phyloP scores from a whole-genome alignment of 2,797 vertebrate species.

The Brachyalestes nurse region DNA sequence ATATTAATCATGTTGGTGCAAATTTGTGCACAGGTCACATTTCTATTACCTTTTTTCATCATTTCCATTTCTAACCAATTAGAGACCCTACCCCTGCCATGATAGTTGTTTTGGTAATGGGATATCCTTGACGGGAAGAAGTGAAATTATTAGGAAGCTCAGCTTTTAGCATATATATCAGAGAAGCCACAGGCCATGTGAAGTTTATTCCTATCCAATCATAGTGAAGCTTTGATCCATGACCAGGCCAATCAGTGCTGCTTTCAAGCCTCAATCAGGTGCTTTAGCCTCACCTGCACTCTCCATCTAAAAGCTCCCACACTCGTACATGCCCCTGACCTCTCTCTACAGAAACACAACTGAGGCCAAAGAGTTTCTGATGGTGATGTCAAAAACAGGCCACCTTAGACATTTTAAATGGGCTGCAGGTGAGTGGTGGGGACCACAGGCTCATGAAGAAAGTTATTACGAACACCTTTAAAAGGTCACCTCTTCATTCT shows the following conservation, averaged over 20 bases:
- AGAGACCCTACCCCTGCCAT: slow-evolving; percentile 38
- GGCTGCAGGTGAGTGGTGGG: slow-evolving; percentile 19
- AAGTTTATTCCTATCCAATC: slow-evolving; percentile 72
- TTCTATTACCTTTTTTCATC: slow-evolving; percentile 22
- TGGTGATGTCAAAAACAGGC: slow-evolving; percentile 18
- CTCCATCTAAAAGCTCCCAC: background rate
- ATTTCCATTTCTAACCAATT: slow-evolving; percentile 38
- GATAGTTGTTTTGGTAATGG: slow-evolving; percentile 20
- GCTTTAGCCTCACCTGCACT: slow-evolving; percentile 36
- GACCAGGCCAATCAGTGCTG: slow-evolving; percentile 71
- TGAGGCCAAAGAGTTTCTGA: slow-evolving; percentile 2
- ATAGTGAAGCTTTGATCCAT: slow-evolving; percentile 69
- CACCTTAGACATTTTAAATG: slow-evolving; percentile 13
- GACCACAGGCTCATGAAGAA: slow-evolving; percentile 29
- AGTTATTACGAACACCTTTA: slow-evolving; percentile 35
- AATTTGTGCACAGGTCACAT: slow-evolving; percentile 27
- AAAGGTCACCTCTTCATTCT: slow-evolving; percentile 38
- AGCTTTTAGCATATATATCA: slow-evolving; percentile 62
- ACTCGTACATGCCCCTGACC: slow-evolving; percentile 4
- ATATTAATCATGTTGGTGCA: background rate
- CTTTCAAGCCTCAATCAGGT: slow-evolving; percentile 65
- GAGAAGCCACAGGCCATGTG: slow-evolving; percentile 60
- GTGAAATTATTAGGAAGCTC: slow-evolving; percentile 50
- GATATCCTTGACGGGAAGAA: slow-evolving; percentile 59
- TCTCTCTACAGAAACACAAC: slow-evolving; percentile 2